Conservation (phyloP, 2,113 vertebrate genomes). For the Mesitornis unicolor region DNA sequence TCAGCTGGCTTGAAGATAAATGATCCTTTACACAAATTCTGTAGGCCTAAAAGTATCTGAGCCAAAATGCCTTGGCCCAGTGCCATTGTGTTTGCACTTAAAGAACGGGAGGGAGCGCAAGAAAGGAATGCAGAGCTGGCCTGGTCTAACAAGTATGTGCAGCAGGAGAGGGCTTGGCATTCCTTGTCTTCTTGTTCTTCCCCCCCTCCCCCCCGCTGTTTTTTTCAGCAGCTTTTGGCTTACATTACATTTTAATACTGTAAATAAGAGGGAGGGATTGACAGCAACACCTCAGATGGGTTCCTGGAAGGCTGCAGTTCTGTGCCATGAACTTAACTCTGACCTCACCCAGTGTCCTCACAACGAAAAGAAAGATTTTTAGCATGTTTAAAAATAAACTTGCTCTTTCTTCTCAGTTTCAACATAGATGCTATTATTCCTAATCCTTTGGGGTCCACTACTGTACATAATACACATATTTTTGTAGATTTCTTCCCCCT, state of each 20-base stretch:
- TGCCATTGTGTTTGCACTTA: neutral
- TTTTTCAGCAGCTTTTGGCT: neutral
- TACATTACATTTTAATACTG: neutral
- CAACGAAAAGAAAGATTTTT: neutral
- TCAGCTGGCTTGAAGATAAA: constrained; percentile 11
- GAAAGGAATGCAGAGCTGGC: constrained; percentile 15
- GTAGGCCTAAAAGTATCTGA: neutral
- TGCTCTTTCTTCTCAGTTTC: neutral
- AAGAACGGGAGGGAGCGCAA: neutral
- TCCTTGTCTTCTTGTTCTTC: neutral
- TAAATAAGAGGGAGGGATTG: neutral
- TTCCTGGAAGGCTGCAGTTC: constrained; percentile 36
- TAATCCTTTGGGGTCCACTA: neutral
- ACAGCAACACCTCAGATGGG: constrained; percentile 23
- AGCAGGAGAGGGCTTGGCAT: constrained; percentile 38
- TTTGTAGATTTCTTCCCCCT: neutral
- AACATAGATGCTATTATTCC: neutral
- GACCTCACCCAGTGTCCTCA: constrained; percentile 19
- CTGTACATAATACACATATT: neutral
- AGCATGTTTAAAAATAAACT: constrained; percentile 4
- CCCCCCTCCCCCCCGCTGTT: no score
- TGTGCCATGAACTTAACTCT: constrained; percentile 12
- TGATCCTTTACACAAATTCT: constrained; percentile 7
- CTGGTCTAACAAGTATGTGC: neutral
- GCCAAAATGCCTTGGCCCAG: neutral